Evolutionary conservation across 2,888 invertebrate species (phyloP), one percentile per base, ranked within the genome.

Genomic region (Agrochola macilenta): DNA sequence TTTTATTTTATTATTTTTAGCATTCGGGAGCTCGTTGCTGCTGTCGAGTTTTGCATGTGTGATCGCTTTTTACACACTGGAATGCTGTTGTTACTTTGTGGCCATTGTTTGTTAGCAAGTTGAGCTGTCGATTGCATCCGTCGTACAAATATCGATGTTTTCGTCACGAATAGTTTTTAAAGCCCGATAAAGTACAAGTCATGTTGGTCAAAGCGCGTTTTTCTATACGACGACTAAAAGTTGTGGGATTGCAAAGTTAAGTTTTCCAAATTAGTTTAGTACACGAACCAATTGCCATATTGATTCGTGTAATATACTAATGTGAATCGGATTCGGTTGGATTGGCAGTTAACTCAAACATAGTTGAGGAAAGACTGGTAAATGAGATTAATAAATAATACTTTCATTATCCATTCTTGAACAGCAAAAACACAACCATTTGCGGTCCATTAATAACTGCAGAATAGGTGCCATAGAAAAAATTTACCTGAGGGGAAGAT

Each of bases 1-100:
- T 26, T 82, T 43, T 39, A 46, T 60, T 26, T 54, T 76, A 72
- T 63, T 74, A 30, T 64, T 64, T 81, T 72, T 52, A 26, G 8
- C 30, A 78, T 65, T 69, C 58, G 58, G 26, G 30, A 60, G 46
- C 54, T 65, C 64, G 78, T 60, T 77, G 64, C 35, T 46, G 17
- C 64, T 65, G 69, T 54, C 20, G 46, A 60, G 58, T 78, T 80
- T 83, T 83, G 64, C 46, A 69, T 80, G 35, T 79, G 78, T 65
- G 54, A 78, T 60, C 64, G 46, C 17, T 80, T 83, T 79, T 80
- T 69, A 77, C 60, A 80, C 58, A 78, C 52, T 83, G 17, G 17
- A 43, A n/a, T n/a, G 58, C 54, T 30, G 65, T 57, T 79, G 69
- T 80, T 65, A 65, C 79, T 83, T 80, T 78, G 79, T 54, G 64